Evolutionary conservation across 2,797 vertebrate species (phyloP).

Genomic region (Morus bassanus): DNA sequence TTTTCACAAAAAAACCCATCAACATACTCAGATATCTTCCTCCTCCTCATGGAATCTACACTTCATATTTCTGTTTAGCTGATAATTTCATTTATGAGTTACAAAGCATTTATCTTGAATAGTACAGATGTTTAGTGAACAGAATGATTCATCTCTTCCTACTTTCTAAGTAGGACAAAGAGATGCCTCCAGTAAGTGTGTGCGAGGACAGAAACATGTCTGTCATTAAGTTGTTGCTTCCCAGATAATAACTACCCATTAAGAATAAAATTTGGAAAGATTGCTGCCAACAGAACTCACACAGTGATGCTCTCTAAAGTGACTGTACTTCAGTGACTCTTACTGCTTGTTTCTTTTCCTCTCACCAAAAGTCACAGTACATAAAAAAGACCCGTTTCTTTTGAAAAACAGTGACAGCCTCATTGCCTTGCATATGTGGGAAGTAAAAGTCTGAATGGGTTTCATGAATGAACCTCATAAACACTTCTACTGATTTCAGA

Average conservation of each 20-base stretch:
- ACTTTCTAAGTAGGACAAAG: slow-evolving; percentile 37
- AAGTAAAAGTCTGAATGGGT: neutral
- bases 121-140: slow-evolving; percentile 60
- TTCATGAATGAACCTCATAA: neutral
- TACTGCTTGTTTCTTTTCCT: neutral
- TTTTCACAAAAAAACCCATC: neutral
- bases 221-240: slow-evolving; percentile 53
- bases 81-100: slow-evolving; percentile 16
- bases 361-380: neutral
- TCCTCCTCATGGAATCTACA: neutral
- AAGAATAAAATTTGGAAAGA: slow-evolving; percentile 35
- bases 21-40: neutral
- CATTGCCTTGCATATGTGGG: neutral
- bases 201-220: slow-evolving; percentile 16
- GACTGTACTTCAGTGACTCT: neutral
- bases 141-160: slow-evolving; percentile 58
- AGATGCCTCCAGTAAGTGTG: slow-evolving; percentile 8
- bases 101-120: slow-evolving; percentile 62
- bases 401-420: neutral
- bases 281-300: slow-evolving; percentile 23
- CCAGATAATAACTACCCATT: slow-evolving; percentile 42
- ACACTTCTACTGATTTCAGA: neutral
- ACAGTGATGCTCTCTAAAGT: neutral
- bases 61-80: slow-evolving; percentile 32
- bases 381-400: neutral